phyloP scores from a whole-genome alignment of 2,797 vertebrate species.

The Enteromius treurensis region DNA sequence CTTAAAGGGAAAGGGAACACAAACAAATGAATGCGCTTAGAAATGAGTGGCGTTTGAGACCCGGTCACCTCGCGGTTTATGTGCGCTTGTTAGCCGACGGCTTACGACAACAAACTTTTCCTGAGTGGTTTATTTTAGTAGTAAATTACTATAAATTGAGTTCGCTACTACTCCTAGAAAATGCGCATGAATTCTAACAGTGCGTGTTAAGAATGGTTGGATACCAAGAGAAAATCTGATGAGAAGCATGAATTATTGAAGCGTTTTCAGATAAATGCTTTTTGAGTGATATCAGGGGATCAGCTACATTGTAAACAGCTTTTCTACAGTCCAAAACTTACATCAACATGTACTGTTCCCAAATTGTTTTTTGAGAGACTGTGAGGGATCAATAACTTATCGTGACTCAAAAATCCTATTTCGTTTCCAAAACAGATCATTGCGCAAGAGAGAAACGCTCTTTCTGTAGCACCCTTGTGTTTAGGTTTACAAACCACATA shows the following conservation, averaged over 20 bases:
- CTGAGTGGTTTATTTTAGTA: neutral
- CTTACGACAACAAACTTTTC: neutral
- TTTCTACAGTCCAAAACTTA: conserved; percentile 17
- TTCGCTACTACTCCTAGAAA: neutral
- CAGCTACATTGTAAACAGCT: conserved; percentile 22
- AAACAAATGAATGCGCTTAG: conserved; percentile 27
- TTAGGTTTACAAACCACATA: neutral
- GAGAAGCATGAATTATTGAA: conserved; percentile 10
- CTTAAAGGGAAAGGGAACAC: conserved; percentile 21
- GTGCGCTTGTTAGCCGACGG: neutral
- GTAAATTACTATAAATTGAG: neutral
- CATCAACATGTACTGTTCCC: conserved; percentile 18
- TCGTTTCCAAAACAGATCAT: conserved; percentile 4
- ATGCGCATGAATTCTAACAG: neutral
- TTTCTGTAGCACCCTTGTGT: neutral
- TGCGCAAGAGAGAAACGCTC: conserved; percentile 8
- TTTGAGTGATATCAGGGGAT: conserved; percentile 16
- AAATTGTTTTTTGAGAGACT: conserved; percentile 21
- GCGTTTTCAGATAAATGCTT: conserved; percentile 16
- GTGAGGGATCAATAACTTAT: conserved; percentile 37
- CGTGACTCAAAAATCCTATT: conserved; percentile 11
- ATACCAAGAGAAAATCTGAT: neutral
- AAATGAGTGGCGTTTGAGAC: conserved; percentile 1
- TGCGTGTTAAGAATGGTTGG: neutral
- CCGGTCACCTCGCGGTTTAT: neutral